These are phyloP conservation scores for Epizoanthus stellaris DNA, from an alignment of 92 coral and sea anemone genomes.

Conservation along the genomic window DNA sequence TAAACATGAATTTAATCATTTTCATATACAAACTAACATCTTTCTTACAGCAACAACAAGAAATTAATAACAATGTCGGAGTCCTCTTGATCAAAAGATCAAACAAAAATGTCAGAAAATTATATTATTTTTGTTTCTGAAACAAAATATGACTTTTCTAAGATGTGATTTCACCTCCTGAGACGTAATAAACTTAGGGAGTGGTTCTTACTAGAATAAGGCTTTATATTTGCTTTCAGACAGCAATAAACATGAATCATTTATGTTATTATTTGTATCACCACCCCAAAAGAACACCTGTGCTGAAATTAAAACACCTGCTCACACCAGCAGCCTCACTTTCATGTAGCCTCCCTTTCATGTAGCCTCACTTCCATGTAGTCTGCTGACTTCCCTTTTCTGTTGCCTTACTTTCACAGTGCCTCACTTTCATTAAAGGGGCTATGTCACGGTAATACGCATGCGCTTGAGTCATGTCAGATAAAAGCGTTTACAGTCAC, in stretches of 20 bases:
- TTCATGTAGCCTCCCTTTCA: slow-evolving; percentile 31
- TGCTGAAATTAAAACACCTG: slow-evolving; percentile 26
- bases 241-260: slow-evolving; percentile 11
- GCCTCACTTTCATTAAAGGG: too few species aligned
- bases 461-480: too few species aligned
- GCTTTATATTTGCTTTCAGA: slow-evolving; percentile 3
- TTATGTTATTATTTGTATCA: slow-evolving; percentile 3
- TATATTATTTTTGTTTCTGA: not conserved
- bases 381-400: not conserved
- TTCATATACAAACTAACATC: slow-evolving; percentile 7
- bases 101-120: not conserved
- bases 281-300: slow-evolving; percentile 38
- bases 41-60: slow-evolving; percentile 37
- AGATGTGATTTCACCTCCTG: slow-evolving; percentile 13
- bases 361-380: slow-evolving; percentile 22
- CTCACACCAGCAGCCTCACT: slow-evolving; percentile 28
- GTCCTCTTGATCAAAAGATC: slow-evolving; percentile 28
- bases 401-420: not conserved
- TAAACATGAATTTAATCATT: slow-evolving; percentile 36
- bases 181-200: not conserved
- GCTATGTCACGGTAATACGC: too few species aligned
- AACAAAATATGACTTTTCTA: slow-evolving; percentile 1
- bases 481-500: too few species aligned
- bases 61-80: slow-evolving; percentile 21
- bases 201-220: not conserved